Evolutionary conservation across 2,888 invertebrate species (phyloP), one percentile per base, ranked within the genome.

Genomic region (Uloborus plumipes): DNA sequence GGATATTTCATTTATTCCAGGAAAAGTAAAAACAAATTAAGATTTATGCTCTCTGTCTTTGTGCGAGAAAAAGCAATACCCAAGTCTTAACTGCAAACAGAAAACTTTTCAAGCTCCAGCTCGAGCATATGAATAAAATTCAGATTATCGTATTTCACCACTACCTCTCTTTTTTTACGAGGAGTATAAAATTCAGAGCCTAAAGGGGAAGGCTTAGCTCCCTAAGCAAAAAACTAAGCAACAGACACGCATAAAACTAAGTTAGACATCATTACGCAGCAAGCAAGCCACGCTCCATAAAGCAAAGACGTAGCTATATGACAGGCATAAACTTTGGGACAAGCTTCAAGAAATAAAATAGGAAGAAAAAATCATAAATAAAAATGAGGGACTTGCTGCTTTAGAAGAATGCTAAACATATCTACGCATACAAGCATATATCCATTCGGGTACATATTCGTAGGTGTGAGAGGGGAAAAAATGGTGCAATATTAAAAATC

Each of bases 81-180:
- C 11, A 4, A 9, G 39, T 39, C 39, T 39, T 39, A 39, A 39
- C 39, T 39, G 39, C 39, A 66, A 74, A 61, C 50, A 67, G 51
- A 50, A 61, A 31, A 26, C n/a, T n/a, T 62, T 61, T 62, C 67
- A 65, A 67, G 58, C 55, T 16, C 55, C 61, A 26, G 47, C 59
- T 75, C 47, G 58, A 76, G 51, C 53, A 74, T 74, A 81, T 81
- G 80, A 81, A 81, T 81, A 81, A 81, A 81, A 74, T 64, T 81
- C 55, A 81, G 74, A 75, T 74, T 81, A 81, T 81, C 79, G 73
- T 80, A 73, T 62, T 59, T 61, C 53, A 53, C 67, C 66, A 66
- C 66, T 51, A 47, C 55, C 62, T 47, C 70, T 31, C 53, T 74
- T 64, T 73, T 78, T 81, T 81, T 81, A 81, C 64, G 74, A 81